Evolutionary conservation across 2,113 vertebrate genomes (phyloP), one percentile per base, ranked within the genome.

Genomic region (Verasper variegatus): DNA sequence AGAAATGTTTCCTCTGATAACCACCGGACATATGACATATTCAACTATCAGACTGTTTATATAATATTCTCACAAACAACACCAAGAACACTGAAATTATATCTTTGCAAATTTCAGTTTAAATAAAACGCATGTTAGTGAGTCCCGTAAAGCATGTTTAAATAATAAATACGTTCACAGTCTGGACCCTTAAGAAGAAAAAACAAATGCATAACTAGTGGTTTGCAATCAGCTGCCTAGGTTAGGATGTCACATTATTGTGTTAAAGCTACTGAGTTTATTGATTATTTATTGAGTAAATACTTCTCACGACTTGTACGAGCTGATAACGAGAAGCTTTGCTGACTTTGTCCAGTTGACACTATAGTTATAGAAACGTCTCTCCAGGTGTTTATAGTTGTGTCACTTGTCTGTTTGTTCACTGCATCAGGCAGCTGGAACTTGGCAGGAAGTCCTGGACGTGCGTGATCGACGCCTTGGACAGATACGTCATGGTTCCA

Each of bases 401-500:
- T 40, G 11, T 40, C 26, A n/a, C 21, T 1, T 17, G 55, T 35
- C 35, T 15, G 17, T 12, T 21, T 24, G 23, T 13, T 94, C 84
- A 99, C 2, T 99, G 98, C 95, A 97, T 96, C 10, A 96, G 85
- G 81, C 98, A 99, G 92, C 96, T 96, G 31, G 96, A 95, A 81
- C 83, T 96, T 2, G 98, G 98, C 83, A 99, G 94, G 86, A 97
- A 95, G 78, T 99, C 98, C 0, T 99, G 97, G 52, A 98, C 89
- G 23, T 98, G 96, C 31, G 95, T 94, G 66, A 97, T 90, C 0
- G 93, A 94, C 0, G 98, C 98, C 92, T 97, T 99, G 7, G 97
- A 97, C 55, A 99, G 92, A 88, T 99, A 99, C 0, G 97, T 99
- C 98, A 99, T 98, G 45, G 98, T 98, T 60, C 98, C 98, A 1